A percentile compares a stretch with the other conserved stretches of the same genome.
These are phyloP conservation scores for Sphaeramia orbicularis DNA, from an alignment of 2,797 vertebrate species.

Conservation along the genomic window DNA sequence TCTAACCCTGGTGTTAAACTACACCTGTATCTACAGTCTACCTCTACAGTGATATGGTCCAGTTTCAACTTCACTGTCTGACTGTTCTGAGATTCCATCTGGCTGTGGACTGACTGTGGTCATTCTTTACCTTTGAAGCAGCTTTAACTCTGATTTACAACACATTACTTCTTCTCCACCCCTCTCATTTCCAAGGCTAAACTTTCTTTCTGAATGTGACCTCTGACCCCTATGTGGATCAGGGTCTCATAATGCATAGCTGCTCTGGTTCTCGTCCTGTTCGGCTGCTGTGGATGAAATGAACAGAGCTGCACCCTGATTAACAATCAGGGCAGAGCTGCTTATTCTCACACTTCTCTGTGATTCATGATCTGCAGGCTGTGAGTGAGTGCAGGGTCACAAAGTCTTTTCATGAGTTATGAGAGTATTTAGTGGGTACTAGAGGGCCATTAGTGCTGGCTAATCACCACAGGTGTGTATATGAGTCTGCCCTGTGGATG, in stretches of 20 bases:
- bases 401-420: slow-evolving; percentile 73
- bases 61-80: too few relatives aligned
- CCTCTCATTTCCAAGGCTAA: background rate
- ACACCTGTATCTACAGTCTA: too few relatives aligned
- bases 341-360: slow-evolving; percentile 62
- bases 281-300: slow-evolving; percentile 9
- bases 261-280: too few relatives aligned
- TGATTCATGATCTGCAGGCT: slow-evolving; percentile 66
- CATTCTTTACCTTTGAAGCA: too few relatives aligned
- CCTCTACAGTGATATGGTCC: too few relatives aligned
- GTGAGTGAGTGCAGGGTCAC: slow-evolving; percentile 64
- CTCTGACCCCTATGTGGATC: slow-evolving; percentile 14
- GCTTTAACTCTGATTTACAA: too few relatives aligned
- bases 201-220: background rate
- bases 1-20: too few relatives aligned
- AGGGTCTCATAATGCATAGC: too few relatives aligned
- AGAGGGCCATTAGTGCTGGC: slow-evolving; percentile 66
- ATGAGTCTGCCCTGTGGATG: slow-evolving; percentile 54
- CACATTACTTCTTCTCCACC: too few relatives aligned
- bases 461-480: slow-evolving; percentile 71
- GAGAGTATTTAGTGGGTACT: slow-evolving; percentile 71
- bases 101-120: too few relatives aligned
- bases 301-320: slow-evolving; percentile 49
- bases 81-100: too few relatives aligned
- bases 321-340: slow-evolving; percentile 62